Percentiles rank a stretch among this genome's conserved stretches.
Evolutionary conservation across 2,113 vertebrate genomes (phyloP).

Genomic region (Psittacula cyanocephala): DNA sequence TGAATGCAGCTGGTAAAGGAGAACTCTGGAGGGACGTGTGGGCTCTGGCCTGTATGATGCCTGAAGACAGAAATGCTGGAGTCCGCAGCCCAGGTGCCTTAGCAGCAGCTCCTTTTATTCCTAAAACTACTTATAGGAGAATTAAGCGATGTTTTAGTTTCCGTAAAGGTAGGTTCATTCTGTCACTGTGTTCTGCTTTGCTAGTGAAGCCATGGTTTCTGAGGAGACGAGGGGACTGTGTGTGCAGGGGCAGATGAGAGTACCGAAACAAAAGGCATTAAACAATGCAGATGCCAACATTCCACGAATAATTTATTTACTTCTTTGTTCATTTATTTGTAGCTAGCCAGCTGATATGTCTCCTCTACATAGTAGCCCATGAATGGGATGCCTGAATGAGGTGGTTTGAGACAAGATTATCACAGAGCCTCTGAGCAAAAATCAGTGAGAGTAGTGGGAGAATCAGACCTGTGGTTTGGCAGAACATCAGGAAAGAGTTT

Average conservation of each 20-base stretch:
- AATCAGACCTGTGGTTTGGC: background rate
- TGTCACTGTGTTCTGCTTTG: background rate
- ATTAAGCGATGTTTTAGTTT: constrained; percentile 84
- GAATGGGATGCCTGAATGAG: background rate
- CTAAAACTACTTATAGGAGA: constrained; percentile 83
- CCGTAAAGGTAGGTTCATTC: constrained; percentile 83
- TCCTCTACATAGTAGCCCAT: background rate
- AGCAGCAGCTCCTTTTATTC: constrained; percentile 77
- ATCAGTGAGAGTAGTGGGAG: background rate
- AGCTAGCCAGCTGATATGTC: background rate
- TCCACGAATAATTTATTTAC: background rate
- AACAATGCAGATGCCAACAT: background rate
- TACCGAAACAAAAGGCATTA: background rate
- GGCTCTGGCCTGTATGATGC: constrained; percentile 75
- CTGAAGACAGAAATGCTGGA: constrained; percentile 76
- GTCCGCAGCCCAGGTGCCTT: constrained; percentile 75
- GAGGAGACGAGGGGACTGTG: background rate
- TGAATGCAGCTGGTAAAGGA: constrained; percentile 52
- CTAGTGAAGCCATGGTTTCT: background rate
- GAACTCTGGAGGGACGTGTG: background rate
- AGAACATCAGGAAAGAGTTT: background rate
- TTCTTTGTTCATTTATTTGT: constrained; percentile 12
- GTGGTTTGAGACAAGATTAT: background rate
- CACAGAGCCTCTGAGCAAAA: background rate
- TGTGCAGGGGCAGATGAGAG: background rate